These are phyloP conservation scores for Scrobipalpa costella DNA, from an alignment of 2,888 invertebrate species.

Conservation along the genomic window DNA sequence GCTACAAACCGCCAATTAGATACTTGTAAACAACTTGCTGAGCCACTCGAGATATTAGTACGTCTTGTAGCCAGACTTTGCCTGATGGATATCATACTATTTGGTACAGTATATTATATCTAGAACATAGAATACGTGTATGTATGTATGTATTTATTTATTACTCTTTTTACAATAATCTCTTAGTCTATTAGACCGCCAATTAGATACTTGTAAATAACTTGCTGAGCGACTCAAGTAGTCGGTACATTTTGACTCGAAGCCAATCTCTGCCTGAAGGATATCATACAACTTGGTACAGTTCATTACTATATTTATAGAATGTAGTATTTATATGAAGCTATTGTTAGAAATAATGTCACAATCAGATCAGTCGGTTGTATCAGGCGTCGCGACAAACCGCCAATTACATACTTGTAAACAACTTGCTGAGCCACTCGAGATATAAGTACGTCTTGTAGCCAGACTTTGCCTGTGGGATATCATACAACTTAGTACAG, in stretches of 20 bases:
- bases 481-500: constrained; percentile 36
- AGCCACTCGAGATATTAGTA: constrained; percentile 24
- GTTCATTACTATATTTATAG: no score
- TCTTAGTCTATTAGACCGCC: no score
- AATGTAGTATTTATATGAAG: background rate
- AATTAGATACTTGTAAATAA: constrained; percentile 26
- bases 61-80: constrained; percentile 1
- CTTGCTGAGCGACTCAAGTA: constrained; percentile 17
- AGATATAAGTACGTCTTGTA: constrained; percentile 17
- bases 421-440: constrained; percentile 20
- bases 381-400: constrained; percentile 21
- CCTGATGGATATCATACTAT: constrained; percentile 35
- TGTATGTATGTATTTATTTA: no score
- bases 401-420: constrained; percentile 28
- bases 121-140: no score
- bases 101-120: constrained; percentile 32
- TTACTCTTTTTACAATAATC: no score
- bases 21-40: constrained; percentile 21
- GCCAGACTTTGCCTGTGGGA: constrained; percentile 27
- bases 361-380: constrained; percentile 2
- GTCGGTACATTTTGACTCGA: background rate
- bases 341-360: constrained; percentile 22
- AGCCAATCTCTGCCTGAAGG: constrained; percentile 26
- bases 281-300: constrained; percentile 31
- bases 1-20: constrained; percentile 30